Base-by-base conservation (phyloP, 2,888 invertebrate genomes). In the Morpho helenor region DNA sequence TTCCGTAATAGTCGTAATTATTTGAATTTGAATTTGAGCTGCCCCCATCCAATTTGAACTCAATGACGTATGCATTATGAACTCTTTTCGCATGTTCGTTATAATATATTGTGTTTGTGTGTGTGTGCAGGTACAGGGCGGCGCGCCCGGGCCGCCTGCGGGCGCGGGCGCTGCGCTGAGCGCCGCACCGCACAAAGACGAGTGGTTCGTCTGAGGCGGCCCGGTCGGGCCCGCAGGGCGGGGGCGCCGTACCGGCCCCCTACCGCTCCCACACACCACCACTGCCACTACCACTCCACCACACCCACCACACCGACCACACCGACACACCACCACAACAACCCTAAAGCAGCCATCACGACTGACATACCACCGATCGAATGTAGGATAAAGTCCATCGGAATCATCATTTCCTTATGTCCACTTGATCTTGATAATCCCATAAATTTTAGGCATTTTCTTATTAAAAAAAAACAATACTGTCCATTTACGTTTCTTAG, bases 101-200 rank as follows among this genome's bases (percentile, higher is more conserved):
- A 1, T 2, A 16, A 16, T 16, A 16, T 16, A 16, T 16, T 16
- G 16, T 40, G 8, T 44, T 31, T 44, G 41, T 57, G 9, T 57
- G n/a, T 48, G 39, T 47, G 48, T 53, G 43, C 64, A 69, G 69
- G 70, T 72, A 68, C 72, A 80, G 73, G 88, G 92, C 92, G 92
- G 92, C 92, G 92, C 93, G 93, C 91, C 95, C 95, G 96, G 96
- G 96, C 96, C 96, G 96, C 96, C 96, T 95, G 95, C 94, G 94
- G 94, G 95, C 94, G 96, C 96, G 95, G 95, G 96, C 94, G 95
- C 96, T 94, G 95, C 94, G 93, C 93, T 94, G 93, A 93, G 95
- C 94, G 93, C 81, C 71, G 82, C 95, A 94, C 94, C 93, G 89
- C 94, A 96, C 92, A 96, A 96, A 91, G 96, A 96, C 93, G 96